Percentiles rank a stretch among this genome's conserved stretches.
phyloP scores from a whole-genome alignment of 1,140 invertebrate species.

The Heliconius himera region DNA sequence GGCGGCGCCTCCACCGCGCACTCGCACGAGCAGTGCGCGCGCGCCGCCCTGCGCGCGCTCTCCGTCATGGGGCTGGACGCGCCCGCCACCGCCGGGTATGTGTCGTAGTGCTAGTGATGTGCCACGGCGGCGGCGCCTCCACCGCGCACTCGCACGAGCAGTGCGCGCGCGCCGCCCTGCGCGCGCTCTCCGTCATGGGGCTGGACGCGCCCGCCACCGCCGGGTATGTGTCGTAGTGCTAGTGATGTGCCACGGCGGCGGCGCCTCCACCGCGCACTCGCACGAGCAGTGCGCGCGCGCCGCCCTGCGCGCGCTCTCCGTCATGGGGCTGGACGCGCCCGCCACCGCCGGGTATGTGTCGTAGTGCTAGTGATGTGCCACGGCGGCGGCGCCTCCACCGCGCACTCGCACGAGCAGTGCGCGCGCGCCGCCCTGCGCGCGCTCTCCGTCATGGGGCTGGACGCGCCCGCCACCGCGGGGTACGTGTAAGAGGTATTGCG shows the following conservation, averaged over 20 bases:
- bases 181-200: conserved; percentile 91
- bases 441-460: conserved; percentile 91
- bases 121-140: conserved; percentile 93
- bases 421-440: conserved; percentile 91
- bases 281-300: conserved; percentile 93
- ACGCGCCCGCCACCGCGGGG: conserved; percentile 74
- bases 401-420: conserved; percentile 94
- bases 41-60: conserved; percentile 91
- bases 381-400: conserved; percentile 92
- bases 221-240: too few relatives aligned
- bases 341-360: conserved; percentile 22
- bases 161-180: conserved; percentile 91
- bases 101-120: conserved; percentile 84
- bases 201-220: conserved; percentile 83
- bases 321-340: conserved; percentile 89
- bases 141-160: conserved; percentile 94
- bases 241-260: conserved; percentile 96
- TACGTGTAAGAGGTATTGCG: too few relatives aligned
- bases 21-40: conserved; percentile 93
- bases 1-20: conserved; percentile 91
- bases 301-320: conserved; percentile 91
- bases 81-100: conserved; percentile 38
- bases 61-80: conserved; percentile 92
- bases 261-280: conserved; percentile 91
- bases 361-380: conserved; percentile 89